These are phyloP conservation scores for Akabosia matsudoensis DNA, from an alignment of 1,140 invertebrate genomes.

Conservation along the genomic window DNA sequence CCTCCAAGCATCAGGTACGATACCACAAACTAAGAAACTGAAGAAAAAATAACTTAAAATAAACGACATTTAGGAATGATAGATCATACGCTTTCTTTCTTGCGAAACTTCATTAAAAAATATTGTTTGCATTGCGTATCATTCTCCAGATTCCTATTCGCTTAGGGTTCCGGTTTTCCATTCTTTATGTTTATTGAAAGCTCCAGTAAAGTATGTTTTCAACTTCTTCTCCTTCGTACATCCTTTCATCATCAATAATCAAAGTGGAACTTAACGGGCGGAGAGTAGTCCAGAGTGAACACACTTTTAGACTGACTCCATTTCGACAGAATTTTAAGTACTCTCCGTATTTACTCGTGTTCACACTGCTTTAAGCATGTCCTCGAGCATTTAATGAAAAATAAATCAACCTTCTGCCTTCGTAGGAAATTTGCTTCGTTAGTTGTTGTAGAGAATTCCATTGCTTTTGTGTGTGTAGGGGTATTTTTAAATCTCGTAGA, in stretches of 20 bases:
- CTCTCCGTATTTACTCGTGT: neutral
- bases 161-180: too few relatives aligned
- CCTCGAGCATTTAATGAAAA: neutral
- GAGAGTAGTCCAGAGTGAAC: neutral
- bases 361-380: neutral
- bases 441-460: neutral
- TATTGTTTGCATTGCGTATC: too few relatives aligned
- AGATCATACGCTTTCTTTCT: too few relatives aligned
- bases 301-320: neutral
- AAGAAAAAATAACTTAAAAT: too few relatives aligned
- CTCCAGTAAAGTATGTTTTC: neutral
- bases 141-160: too few relatives aligned
- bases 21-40: too few relatives aligned
- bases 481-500: neutral
- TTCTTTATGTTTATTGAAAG: too few relatives aligned
- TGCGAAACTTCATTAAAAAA: too few relatives aligned
- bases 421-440: neutral
- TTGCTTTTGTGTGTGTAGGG: too few relatives aligned
- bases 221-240: neutral
- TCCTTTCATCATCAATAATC: neutral
- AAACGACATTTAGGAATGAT: too few relatives aligned
- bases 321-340: neutral
- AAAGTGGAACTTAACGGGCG: neutral
- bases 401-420: neutral
- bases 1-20: too few relatives aligned